phyloP scores from a whole-genome alignment of 2,888 invertebrate genomes.

The Thalpophila matura region DNA sequence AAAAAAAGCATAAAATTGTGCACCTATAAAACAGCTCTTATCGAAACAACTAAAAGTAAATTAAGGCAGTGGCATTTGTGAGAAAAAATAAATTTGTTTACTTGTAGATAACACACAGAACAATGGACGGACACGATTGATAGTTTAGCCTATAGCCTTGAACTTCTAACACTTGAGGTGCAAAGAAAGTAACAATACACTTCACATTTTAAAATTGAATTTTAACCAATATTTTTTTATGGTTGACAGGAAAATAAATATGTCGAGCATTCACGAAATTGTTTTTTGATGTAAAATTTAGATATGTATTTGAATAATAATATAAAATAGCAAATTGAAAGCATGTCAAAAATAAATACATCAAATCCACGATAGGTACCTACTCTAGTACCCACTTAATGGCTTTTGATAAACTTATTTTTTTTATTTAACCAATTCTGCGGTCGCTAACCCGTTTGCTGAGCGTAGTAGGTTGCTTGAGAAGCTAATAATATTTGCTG shows the following conservation, averaged over 20 bases:
- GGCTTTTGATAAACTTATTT: constrained; percentile 5
- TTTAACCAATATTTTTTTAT: neutral
- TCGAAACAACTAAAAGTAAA: neutral
- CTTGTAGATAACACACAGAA: constrained; percentile 29
- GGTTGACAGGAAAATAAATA: constrained; percentile 9
- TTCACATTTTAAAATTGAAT: neutral
- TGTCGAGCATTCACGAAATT: constrained; percentile 25
- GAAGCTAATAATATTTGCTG: neutral
- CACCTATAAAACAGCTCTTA: neutral
- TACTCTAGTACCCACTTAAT: too few species aligned
- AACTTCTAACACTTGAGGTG: constrained; percentile 42
- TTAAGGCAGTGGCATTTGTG: constrained; percentile 9
- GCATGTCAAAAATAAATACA: constrained; percentile 14
- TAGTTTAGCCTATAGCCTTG: constrained; percentile 43
- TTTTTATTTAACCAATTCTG: neutral
- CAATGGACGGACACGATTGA: constrained; percentile 42
- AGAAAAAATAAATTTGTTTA: constrained; percentile 38
- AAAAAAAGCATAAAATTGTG: neutral
- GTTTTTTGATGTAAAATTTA: constrained; percentile 30
- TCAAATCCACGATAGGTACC: neutral
- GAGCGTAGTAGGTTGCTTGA: neutral
- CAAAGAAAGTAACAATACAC: constrained; percentile 3
- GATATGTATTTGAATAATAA: constrained; percentile 12
- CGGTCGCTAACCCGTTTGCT: neutral
- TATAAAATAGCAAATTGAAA: constrained; percentile 10